Evolutionary conservation across 2,797 vertebrate genomes (phyloP), one percentile per base, ranked within the genome.

Genomic region (Odontamblyopus lacepedii): DNA sequence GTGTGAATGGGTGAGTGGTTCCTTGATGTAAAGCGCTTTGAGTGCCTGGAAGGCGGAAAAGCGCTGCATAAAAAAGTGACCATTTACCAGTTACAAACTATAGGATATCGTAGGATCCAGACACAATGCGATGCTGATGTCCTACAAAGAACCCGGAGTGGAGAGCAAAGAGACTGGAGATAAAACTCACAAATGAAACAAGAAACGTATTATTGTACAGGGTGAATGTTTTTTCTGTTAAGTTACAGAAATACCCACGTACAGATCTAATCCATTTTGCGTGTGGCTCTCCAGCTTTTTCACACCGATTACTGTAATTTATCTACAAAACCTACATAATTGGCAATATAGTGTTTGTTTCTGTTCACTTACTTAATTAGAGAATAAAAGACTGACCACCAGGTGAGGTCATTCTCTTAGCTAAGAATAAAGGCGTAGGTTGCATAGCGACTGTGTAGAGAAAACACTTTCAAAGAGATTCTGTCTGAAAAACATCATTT

Each of bases 351-450:
- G 18, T 53, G 64, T 30, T 53, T 67, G 32, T 51, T 67, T 29
- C 71, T 71, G 59, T 65, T 63, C 71, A 71, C 55, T 13, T 38
- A 51, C 65, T 32, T 63, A 44, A 64, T 35, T 69, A 57, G 30
- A 73, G n/a, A 72, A 69, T 23, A 30, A 48, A 48, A 48, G 44
- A 80, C 27, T 12, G 63, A 26, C n/a, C 41, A 23, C 53, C 53
- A 72, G 77, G 44, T 48, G 44, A 48, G 44, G 66, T 79, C 67
- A 50, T 48, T 72, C 27, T 44, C 12, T 63, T 57, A 44, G 77
- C 78, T 83, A 83, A 80, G 70, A 80, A 85, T 83, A 83, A 73
- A 84, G 67, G 64, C 69, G 61, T 80, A 77, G 51, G 67, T 78
- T 79, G 66, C 57, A 73, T 61, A 82, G 75, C 44, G 76, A 57